Evolutionary conservation across 2,113 vertebrate species (phyloP).

Genomic region (Monopterus albus): DNA sequence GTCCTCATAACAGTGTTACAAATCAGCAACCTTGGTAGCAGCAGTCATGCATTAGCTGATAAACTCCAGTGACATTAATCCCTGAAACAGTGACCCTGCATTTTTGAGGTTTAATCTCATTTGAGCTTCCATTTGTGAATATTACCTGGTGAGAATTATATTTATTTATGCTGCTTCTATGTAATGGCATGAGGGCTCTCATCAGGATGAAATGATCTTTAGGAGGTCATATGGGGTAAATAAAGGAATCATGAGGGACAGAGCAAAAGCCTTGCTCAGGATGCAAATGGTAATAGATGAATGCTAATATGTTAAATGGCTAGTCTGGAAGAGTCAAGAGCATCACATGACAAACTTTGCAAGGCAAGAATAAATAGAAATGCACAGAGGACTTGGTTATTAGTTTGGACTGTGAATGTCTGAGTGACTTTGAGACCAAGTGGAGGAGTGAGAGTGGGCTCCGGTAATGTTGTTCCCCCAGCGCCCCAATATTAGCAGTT

Average conservation of each 20-base stretch:
- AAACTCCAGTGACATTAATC: slow-evolving; percentile 1
- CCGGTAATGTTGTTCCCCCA: background rate
- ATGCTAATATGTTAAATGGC: slow-evolving; percentile 25
- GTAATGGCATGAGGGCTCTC: slow-evolving; percentile 12
- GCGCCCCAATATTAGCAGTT: slow-evolving; percentile 14
- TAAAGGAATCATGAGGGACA: slow-evolving; percentile 10
- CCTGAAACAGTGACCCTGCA: slow-evolving; percentile 8
- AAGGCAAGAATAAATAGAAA: background rate
- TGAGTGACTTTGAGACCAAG: background rate
- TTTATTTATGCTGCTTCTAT: slow-evolving; percentile 11
- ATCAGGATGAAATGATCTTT: slow-evolving; percentile 6
- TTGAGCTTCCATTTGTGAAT: slow-evolving; percentile 15
- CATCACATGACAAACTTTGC: background rate
- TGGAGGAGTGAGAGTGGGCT: slow-evolving; percentile 2
- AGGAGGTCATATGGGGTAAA: slow-evolving; percentile 18
- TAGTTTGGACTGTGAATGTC: background rate
- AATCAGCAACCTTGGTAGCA: background rate
- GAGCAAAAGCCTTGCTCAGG: background rate
- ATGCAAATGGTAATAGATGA: background rate
- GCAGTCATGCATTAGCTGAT: slow-evolving; percentile 6
- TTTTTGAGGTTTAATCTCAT: slow-evolving; percentile 7
- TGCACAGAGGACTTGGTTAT: background rate
- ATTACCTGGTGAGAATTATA: slow-evolving; percentile 17
- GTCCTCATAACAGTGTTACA: no score
- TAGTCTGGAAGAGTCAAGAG: background rate